Evolutionary conservation across 2,888 invertebrate species (phyloP).

Genomic region (Zootermopsis nevadensis): DNA sequence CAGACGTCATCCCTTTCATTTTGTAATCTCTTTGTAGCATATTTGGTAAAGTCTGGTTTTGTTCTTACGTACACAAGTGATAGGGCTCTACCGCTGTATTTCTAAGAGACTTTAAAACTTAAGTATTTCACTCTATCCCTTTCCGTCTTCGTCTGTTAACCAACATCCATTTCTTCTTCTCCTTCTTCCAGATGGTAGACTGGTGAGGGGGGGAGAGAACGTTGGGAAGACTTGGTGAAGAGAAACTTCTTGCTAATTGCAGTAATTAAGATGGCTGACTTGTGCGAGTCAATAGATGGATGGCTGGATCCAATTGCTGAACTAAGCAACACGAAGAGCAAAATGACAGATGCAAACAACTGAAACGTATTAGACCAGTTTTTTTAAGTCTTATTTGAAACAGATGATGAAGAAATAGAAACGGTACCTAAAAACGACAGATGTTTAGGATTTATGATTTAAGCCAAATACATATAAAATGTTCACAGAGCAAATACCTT

Average conservation of each 20-base stretch:
- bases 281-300: conserved; percentile 49
- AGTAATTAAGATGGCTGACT: conserved; percentile 51
- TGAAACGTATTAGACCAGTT: conserved; percentile 20
- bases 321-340: conserved; percentile 22
- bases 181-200: conserved; percentile 21
- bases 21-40: conserved; percentile 14
- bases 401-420: background rate
- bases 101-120: conserved; percentile 35
- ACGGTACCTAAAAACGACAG: conserved; percentile 3
- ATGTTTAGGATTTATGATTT: conserved; percentile 28
- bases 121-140: conserved; percentile 36
- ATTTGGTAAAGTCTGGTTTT: conserved; percentile 28
- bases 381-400: background rate
- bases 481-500: background rate
- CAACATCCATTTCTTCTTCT: conserved; percentile 6
- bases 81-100: conserved; percentile 10
- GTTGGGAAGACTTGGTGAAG: conserved; percentile 39
- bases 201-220: conserved; percentile 3
- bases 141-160: conserved; percentile 10
- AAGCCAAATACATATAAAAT: conserved; percentile 8
- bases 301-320: conserved; percentile 47
- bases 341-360: conserved; percentile 49
- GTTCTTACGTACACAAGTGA: conserved; percentile 26
- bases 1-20: background rate
- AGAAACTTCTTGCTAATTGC: conserved; percentile 50